Percentiles rank a stretch among this genome's conserved stretches.
phyloP scores from a whole-genome alignment of 2,113 vertebrate species.

The Chloropsis cyanopogon region DNA sequence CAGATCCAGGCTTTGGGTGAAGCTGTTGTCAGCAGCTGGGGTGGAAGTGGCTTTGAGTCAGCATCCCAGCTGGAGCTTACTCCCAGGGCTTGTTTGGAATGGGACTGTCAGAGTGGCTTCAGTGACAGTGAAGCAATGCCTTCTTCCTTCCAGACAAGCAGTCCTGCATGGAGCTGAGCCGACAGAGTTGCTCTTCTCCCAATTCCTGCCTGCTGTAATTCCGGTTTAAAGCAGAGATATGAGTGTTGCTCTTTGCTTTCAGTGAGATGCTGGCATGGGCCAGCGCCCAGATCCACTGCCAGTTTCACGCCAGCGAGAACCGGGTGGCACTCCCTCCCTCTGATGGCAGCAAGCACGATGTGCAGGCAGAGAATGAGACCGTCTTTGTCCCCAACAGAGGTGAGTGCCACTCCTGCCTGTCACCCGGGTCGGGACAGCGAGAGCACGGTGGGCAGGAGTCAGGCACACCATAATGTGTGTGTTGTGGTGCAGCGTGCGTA shows the following conservation, averaged over 20 bases:
- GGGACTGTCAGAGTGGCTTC: neutral
- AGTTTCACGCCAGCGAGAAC: constrained; percentile 93
- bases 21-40: neutral
- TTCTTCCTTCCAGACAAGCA: neutral
- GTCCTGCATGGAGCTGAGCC: neutral
- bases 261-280: constrained; percentile 98
- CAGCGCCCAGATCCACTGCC: constrained; percentile 97
- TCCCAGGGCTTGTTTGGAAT: neutral
- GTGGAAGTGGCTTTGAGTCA: neutral
- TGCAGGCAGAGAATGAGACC: constrained; percentile 94
- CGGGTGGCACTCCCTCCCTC: constrained; percentile 85
- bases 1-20: neutral
- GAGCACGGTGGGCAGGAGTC: neutral
- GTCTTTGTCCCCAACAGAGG: constrained; percentile 97
- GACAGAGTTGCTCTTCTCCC: neutral
- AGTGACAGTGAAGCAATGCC: neutral
- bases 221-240: neutral
- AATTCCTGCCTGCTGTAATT: neutral
- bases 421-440: fast-evolving
- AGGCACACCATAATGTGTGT: fast-evolving
- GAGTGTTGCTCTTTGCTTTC: neutral
- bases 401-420: constrained; percentile 55
- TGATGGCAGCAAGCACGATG: constrained; percentile 87
- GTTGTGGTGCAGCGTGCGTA: fast-evolving
- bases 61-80: neutral